Conservation (phyloP, 2,113 vertebrate species). For the Sinocyclocheilus anophthalmus region DNA sequence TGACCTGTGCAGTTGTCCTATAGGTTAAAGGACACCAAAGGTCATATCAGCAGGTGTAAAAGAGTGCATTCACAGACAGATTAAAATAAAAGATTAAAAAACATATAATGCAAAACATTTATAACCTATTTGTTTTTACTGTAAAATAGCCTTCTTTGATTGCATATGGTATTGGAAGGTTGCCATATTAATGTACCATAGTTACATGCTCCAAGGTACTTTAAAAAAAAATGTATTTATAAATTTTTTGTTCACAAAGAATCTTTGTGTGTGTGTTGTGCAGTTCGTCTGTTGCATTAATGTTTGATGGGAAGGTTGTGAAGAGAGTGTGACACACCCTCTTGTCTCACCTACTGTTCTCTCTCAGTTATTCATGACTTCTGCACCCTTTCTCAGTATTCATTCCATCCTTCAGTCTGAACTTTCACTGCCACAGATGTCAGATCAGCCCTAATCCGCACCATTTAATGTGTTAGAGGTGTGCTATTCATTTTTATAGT, state of each 20-base stretch:
- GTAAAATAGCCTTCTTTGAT: background rate
- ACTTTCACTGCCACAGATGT: background rate
- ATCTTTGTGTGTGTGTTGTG: background rate
- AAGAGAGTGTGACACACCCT: constrained; percentile 65
- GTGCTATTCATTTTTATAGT: background rate
- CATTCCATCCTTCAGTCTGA: background rate
- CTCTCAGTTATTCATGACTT: constrained; percentile 70
- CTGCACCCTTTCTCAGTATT: constrained; percentile 26
- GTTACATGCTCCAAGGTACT: too few species aligned
- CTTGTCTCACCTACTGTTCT: constrained; percentile 65
- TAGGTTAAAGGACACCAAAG: constrained; percentile 8
- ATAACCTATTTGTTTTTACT: too few species aligned
- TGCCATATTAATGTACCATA: background rate
- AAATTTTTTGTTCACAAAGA: too few species aligned
- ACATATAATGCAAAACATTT: background rate
- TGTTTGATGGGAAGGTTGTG: constrained; percentile 42
- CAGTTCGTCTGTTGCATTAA: constrained; percentile 13
- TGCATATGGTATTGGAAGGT: background rate
- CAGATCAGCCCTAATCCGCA: background rate
- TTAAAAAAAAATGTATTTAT: too few species aligned
- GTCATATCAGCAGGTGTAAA: constrained; percentile 2
- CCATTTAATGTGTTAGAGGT: background rate
- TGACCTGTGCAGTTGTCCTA: background rate
- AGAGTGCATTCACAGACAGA: background rate
- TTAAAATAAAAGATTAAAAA: background rate